These are phyloP conservation scores for Ageneiosus marmoratus DNA, from an alignment of 2,113 vertebrate genomes.

Conservation along the genomic window DNA sequence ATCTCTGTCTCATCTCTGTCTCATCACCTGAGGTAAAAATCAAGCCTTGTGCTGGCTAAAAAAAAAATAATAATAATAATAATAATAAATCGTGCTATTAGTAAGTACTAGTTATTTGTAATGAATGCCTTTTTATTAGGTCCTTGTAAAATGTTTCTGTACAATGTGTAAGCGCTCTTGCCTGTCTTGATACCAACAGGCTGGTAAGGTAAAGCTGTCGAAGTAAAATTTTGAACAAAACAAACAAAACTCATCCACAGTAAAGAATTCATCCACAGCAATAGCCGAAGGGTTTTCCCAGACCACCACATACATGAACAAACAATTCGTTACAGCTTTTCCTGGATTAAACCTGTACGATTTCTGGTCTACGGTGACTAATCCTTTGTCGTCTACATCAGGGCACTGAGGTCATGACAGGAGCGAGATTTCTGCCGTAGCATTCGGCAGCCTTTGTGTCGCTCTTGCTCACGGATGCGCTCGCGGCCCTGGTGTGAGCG, in stretches of 20 bases:
- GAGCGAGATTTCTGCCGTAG: slow-evolving; percentile 88
- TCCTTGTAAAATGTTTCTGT: background rate
- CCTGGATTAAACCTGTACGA: background rate
- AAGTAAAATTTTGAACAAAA: background rate
- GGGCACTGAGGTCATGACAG: slow-evolving; percentile 86
- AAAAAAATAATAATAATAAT: too few species aligned
- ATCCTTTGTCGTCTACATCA: slow-evolving; percentile 61
- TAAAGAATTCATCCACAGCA: background rate
- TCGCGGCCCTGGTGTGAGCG: slow-evolving; percentile 75
- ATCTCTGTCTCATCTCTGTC: background rate
- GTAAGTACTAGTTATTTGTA: background rate
- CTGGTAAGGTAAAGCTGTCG: background rate
- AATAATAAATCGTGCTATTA: too few species aligned
- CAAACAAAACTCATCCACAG: too few species aligned
- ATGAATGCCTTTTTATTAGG: background rate
- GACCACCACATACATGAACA: background rate
- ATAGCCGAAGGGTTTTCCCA: background rate
- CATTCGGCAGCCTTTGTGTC: slow-evolving; percentile 78
- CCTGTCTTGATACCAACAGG: background rate
- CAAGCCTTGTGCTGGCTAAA: background rate
- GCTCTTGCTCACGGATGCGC: slow-evolving; percentile 68
- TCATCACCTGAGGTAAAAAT: background rate
- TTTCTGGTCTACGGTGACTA: background rate
- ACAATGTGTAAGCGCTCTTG: background rate
- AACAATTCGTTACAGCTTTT: background rate